Conservation (phyloP, 30 jellyfish, hydroid and myxozoan species). For the Catostylus mosaicus region DNA sequence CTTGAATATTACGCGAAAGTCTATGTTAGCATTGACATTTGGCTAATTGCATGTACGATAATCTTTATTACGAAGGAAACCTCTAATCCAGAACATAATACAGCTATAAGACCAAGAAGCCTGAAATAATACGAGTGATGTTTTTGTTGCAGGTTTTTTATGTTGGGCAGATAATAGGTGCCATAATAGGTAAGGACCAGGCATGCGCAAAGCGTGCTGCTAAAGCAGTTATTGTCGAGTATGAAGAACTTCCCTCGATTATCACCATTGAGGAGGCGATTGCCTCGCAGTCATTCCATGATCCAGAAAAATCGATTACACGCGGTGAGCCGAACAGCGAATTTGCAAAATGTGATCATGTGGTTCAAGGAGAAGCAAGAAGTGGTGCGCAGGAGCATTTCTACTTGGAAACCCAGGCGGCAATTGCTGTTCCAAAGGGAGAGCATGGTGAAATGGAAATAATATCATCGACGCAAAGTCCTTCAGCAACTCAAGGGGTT, state of each 20-base stretch:
- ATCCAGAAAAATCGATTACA: background rate
- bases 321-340: conserved; percentile 2
- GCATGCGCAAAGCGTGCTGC: conserved; percentile 45
- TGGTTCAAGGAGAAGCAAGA: conserved; percentile 39
- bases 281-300: conserved; percentile 8
- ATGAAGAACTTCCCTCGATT: conserved; percentile 26
- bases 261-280: conserved; percentile 36
- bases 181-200: conserved; percentile 15
- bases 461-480: conserved; percentile 30
- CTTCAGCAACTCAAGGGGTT: conserved; percentile 30
- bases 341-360: conserved; percentile 33
- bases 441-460: conserved; percentile 54
- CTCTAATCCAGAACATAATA: too few species aligned
- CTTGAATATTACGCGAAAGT: too few species aligned
- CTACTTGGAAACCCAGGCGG: conserved; percentile 48
- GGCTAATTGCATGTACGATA: too few species aligned
- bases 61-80: too few species aligned
- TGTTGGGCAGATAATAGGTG: conserved; percentile 38
- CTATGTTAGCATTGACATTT: too few species aligned
- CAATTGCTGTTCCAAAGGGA: conserved; percentile 51
- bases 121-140: too few species aligned
- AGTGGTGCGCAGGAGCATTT: conserved; percentile 66
- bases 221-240: conserved; percentile 2
- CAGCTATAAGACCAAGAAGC: too few species aligned
- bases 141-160: conserved; percentile 6